Evolutionary conservation across 2,797 vertebrate genomes (phyloP), one percentile per base, ranked within the genome.

Genomic region (Toxotes lorentzi): DNA sequence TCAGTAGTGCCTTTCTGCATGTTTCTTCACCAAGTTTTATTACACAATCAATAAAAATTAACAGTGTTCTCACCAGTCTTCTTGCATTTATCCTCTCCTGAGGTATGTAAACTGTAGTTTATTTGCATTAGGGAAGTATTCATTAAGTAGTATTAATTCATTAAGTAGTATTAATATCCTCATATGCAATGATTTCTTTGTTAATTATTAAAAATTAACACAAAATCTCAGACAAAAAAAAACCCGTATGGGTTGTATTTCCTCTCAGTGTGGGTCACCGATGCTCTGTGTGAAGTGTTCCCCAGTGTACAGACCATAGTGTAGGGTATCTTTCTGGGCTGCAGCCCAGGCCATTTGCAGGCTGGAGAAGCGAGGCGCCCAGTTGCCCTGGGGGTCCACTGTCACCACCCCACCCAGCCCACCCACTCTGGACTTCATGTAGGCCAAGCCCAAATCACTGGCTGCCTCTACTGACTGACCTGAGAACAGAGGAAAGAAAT

Each of bases 301-400:
- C 1, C 93, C 95, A 0, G 61, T 8, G 17, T 92, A 78, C 41
- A 97, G 81, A 14, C 98, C 98, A 0, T 90, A 93, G 74, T 97
- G 92, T 56, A 99, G 81, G 34, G 91, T 93, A 34, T 94, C 93
- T 1, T 92, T 92, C 90, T 97, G 96, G 0, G 92, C 96, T 0
- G 96, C 94, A 0, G 97, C 97, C 98, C 98, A 99, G 24, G 93
- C 64, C 98, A 99, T 99, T 73, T 96, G 94, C n/a, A 30, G 47
- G 30, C 95, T 97, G 88, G 90, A 96, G 92, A 97, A 98, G 35
- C 94, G 95, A 27, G 95, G 96, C 1, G 96, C 93, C 97, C 98
- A 99, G 47, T 90, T 89, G 27, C 98, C 98, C 50, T 90, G 89
- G 30, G 78, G 95, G 93, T 89, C 96, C 71, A 98, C 91, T 7